phyloP scores from a whole-genome alignment of 2,113 vertebrate genomes.

The Physeter macrocephalus region DNA sequence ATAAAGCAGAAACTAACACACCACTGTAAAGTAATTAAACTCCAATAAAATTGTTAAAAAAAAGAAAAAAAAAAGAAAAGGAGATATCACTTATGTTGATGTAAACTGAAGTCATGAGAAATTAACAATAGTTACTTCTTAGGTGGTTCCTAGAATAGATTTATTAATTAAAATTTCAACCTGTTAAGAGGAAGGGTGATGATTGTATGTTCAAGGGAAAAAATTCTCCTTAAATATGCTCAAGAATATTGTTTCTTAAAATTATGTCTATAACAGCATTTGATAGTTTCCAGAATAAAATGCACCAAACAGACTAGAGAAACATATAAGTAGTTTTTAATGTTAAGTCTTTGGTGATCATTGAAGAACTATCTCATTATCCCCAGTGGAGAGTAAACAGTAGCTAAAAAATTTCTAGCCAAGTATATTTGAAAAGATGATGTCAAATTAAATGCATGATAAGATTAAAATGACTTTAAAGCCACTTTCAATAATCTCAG shows the following conservation, averaged over 20 bases:
- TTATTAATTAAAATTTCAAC: background rate
- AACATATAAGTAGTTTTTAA: constrained; percentile 13
- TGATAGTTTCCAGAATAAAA: background rate
- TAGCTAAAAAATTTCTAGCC: background rate
- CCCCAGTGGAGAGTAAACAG: background rate
- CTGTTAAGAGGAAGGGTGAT: background rate
- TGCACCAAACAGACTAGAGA: background rate
- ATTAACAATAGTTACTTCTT: constrained; percentile 1
- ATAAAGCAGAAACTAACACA: no score
- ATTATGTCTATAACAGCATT: background rate
- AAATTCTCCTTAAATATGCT: background rate
- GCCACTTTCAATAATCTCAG: background rate
- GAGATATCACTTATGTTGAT: background rate
- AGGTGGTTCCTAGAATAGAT: background rate
- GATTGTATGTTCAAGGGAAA: background rate
- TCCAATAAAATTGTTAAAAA: no score
- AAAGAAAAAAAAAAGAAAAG: no score
- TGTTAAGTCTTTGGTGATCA: background rate
- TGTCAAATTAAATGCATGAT: background rate
- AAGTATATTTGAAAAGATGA: background rate
- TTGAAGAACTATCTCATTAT: background rate
- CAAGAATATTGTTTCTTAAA: constrained; percentile 26
- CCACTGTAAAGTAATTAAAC: no score
- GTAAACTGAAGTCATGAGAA: background rate
- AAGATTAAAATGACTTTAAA: background rate